Base-by-base conservation (phyloP, 2,113 vertebrate species). In the Arothron firmamentum region DNA sequence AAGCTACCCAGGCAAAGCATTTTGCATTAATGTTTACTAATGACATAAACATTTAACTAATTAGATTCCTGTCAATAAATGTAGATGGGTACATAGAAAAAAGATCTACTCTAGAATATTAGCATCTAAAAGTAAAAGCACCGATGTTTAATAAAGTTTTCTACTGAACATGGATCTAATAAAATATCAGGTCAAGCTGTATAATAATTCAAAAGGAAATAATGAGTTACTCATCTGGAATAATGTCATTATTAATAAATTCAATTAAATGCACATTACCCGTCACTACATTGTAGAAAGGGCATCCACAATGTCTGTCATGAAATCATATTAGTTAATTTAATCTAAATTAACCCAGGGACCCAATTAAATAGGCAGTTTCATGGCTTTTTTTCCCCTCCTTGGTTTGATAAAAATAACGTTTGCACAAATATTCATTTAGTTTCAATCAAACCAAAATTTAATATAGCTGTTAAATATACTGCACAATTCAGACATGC, bases 251-350 rank as follows among this genome's bases (percentile, higher is more conserved):
- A 56, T 63, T 59, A 64, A 70, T 31, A 31, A 18, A 52, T 52
- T 48, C 59, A 63, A 70, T 77, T 71, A 68, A 72, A 74, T 69
- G 11, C 45, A 47, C 52, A 74, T 74, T 69, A 60, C 5, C 1
- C 58, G 14, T 12, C 21, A 21, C 19, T 53, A 21, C 18, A 11
- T 38, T 54, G 59, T 20, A 43, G 21, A 63, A 67, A 43, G 18
- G 28, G 18, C 28, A 31, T 2, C 6, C 42, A 58, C 19, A 19
- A 2, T 16, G 38, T 56, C 11, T 16, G 11, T 52, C 41, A 60
- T 56, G 25, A 28, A 49, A 57, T 50, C 28, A 61, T 13, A 56
- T 42, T 53, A 56, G 15, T 42, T 56, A 58, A 38, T 62, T 58
- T 15, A 18, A 23, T 69, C 50, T 53, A 21, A 57, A 67, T 63